A percentile compares a stretch with the other conserved stretches of the same genome.
These are phyloP conservation scores for Taeniopygia guttata DNA, from an alignment of 2,797 vertebrate genomes.

Conservation along the genomic window DNA sequence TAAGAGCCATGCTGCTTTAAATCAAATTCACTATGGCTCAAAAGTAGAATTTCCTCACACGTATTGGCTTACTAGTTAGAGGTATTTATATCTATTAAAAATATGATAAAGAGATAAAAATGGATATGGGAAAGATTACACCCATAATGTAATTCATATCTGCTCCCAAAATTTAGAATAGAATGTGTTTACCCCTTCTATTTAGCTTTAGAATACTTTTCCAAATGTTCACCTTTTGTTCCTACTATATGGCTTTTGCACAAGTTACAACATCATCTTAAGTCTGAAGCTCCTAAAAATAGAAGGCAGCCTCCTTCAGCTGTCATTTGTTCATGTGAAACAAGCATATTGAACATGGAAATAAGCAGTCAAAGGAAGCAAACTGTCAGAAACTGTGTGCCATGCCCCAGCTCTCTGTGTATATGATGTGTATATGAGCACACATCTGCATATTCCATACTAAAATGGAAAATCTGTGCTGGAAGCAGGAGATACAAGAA, in stretches of 20 bases:
- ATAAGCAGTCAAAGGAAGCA: background rate
- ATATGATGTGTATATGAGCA: too few species aligned
- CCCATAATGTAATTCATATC: background rate
- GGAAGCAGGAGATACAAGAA: background rate
- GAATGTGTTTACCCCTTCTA: background rate
- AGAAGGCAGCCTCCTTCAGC: background rate
- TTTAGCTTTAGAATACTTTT: background rate
- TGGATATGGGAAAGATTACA: background rate
- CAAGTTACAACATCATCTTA: background rate
- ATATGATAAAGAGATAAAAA: background rate
- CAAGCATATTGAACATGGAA: background rate
- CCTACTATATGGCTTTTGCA: background rate
- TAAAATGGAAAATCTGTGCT: background rate
- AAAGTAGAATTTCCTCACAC: background rate
- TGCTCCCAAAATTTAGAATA: background rate
- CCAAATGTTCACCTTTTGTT: background rate
- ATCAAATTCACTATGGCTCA: background rate
- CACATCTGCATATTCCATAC: background rate
- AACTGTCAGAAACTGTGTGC: background rate
- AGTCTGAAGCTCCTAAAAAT: background rate
- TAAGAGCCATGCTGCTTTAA: background rate
- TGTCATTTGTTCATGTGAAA: background rate
- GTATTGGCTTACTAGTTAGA: background rate
- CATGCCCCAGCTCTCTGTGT: background rate
- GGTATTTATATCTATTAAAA: background rate